Evolutionary conservation across 2,113 vertebrate species (phyloP).

Genomic region (Syngnathus scovelli): DNA sequence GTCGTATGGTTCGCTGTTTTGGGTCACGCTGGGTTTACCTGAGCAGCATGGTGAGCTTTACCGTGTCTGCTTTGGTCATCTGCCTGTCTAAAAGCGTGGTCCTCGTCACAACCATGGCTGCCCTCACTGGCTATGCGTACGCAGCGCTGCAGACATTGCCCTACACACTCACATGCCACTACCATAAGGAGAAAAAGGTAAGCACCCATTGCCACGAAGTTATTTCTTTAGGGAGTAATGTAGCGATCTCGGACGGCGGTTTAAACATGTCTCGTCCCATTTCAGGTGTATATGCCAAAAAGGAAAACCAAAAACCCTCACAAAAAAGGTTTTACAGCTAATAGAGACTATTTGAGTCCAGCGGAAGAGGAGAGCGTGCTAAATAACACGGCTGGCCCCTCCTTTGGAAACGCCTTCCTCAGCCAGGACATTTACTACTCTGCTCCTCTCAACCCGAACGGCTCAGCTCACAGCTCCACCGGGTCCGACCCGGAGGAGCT

Average conservation of each 20-base stretch:
- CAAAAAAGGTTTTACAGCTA: slow-evolving; percentile 48
- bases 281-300: slow-evolving; percentile 72
- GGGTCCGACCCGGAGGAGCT: slow-evolving; percentile 37
- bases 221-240: too few relatives aligned
- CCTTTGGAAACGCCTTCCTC: slow-evolving; percentile 41
- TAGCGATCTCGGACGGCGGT: background rate
- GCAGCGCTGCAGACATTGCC: slow-evolving; percentile 76
- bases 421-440: slow-evolving; percentile 39
- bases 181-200: slow-evolving; percentile 76
- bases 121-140: slow-evolving; percentile 75
- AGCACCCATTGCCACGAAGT: background rate
- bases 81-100: slow-evolving; percentile 67
- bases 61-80: slow-evolving; percentile 66
- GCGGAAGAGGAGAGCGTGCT: slow-evolving; percentile 46
- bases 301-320: slow-evolving; percentile 53
- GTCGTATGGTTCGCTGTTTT: slow-evolving; percentile 64
- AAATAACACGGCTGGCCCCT: slow-evolving; percentile 30
- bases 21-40: slow-evolving; percentile 70
- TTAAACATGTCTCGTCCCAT: slow-evolving; percentile 5
- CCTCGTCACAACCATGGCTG: slow-evolving; percentile 69
- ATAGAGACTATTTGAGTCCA: slow-evolving; percentile 57
- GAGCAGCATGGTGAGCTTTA: slow-evolving; percentile 76
- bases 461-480: slow-evolving; percentile 12
- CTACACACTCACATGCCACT: slow-evolving; percentile 75
- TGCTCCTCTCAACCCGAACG: slow-evolving; percentile 36